These are phyloP conservation scores for Coluber constrictor DNA, from an alignment of 2,797 vertebrate species.

Conservation along the genomic window DNA sequence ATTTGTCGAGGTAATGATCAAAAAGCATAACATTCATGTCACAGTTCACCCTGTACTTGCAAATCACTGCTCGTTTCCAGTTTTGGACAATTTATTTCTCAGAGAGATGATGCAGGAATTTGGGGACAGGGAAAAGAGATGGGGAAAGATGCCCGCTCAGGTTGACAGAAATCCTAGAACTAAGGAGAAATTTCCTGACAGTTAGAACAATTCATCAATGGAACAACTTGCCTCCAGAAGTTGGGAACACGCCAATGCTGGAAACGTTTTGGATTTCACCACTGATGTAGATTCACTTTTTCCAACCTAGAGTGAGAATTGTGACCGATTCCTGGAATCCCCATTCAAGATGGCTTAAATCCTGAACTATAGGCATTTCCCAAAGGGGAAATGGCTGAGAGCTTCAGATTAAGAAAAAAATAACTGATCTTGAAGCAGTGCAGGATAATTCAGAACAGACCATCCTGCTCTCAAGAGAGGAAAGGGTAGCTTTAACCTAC, in stretches of 20 bases:
- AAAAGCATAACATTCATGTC: constrained; percentile 8
- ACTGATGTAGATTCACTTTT: not conserved
- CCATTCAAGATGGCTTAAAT: not conserved
- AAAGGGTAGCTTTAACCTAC: not conserved
- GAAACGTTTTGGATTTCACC: too few species aligned
- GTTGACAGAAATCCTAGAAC: not conserved
- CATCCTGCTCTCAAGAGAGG: not conserved
- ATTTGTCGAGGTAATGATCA: constrained; percentile 55
- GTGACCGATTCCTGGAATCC: not conserved
- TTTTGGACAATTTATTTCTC: not conserved
- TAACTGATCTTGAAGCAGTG: not conserved
- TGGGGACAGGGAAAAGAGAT: rapidly evolving
- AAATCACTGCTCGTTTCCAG: not conserved
- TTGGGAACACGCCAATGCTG: too few species aligned
- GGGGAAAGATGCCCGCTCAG: not conserved
- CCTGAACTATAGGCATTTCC: not conserved
- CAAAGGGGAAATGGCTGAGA: not conserved
- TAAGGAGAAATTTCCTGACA: too few species aligned
- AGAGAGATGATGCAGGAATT: not conserved
- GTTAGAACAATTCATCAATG: too few species aligned
- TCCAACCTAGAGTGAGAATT: not conserved
- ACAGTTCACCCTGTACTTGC: not conserved
- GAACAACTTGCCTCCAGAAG: too few species aligned
- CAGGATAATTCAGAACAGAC: not conserved
- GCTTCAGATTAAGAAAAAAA: not conserved